These are phyloP conservation scores for Zygogramma bicolorata DNA, from an alignment of 2,888 invertebrate genomes.

Conservation along the genomic window DNA sequence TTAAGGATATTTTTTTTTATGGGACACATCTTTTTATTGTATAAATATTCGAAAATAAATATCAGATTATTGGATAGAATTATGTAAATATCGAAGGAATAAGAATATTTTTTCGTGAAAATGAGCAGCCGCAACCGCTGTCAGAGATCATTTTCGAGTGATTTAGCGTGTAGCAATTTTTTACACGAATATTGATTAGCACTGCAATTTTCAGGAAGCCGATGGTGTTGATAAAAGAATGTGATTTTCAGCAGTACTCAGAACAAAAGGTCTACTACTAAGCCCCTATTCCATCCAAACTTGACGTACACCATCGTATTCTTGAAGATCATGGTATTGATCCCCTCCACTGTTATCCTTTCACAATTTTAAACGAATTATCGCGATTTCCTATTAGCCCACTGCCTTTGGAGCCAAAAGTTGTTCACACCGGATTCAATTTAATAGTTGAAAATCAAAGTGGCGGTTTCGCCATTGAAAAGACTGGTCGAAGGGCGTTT, in stretches of 20 bases:
- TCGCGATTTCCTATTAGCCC: slow-evolving; percentile 39
- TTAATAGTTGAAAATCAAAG: not conserved
- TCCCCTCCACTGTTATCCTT: not conserved
- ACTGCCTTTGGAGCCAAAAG: slow-evolving; percentile 47
- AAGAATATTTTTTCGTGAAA: not conserved
- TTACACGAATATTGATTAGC: not conserved
- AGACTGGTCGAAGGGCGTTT: slow-evolving; percentile 43
- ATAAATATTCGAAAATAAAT: not conserved
- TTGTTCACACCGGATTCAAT: slow-evolving; percentile 42
- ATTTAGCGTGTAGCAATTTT: not conserved
- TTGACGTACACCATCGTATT: not conserved
- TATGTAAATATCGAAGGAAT: not conserved
- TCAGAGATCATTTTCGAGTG: not conserved
- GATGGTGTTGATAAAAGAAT: too few species aligned
- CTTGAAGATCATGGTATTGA: not conserved
- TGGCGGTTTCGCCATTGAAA: slow-evolving; percentile 18
- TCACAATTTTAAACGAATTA: slow-evolving; percentile 17
- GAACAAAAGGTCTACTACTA: too few species aligned
- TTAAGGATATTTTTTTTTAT: not conserved
- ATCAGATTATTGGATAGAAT: not conserved
- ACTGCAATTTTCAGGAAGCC: not conserved
- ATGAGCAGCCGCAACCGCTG: not conserved
- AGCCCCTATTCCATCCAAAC: too few species aligned
- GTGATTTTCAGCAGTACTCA: not conserved
- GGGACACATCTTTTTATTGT: not conserved